Percentiles rank a stretch among this genome's conserved stretches.
Conservation (phyloP, 2,797 vertebrate genomes). For the Pipistrellus kuhlii region DNA sequence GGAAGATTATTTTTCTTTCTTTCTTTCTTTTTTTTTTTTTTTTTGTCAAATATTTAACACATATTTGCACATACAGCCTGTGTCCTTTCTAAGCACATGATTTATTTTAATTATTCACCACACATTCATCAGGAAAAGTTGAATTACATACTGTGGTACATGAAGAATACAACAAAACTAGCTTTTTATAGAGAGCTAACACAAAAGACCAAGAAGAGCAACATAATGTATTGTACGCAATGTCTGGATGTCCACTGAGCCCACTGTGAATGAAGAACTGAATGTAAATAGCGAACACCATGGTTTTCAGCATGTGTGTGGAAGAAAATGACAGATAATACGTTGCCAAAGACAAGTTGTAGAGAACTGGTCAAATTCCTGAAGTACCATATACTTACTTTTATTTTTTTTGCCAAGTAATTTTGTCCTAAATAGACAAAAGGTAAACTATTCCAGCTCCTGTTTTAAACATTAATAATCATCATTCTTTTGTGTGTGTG, state of each 20-base stretch:
- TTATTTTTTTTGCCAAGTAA: slow-evolving; percentile 11
- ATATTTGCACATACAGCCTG: slow-evolving; percentile 84
- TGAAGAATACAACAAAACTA: slow-evolving; percentile 73
- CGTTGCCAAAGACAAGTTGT: slow-evolving; percentile 66
- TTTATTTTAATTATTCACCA: slow-evolving; percentile 79
- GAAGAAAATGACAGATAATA: slow-evolving; percentile 70
- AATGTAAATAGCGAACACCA: slow-evolving; percentile 35
- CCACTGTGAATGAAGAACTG: slow-evolving; percentile 44
- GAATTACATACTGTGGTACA: slow-evolving; percentile 77
- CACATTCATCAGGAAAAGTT: slow-evolving; percentile 86
- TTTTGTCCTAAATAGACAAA: slow-evolving; percentile 19
- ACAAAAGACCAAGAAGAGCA: slow-evolving; percentile 81
- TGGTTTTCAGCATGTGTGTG: slow-evolving; percentile 47
- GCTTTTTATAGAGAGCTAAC: slow-evolving; percentile 80
- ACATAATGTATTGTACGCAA: slow-evolving; percentile 77
- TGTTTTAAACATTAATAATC: slow-evolving; percentile 3
- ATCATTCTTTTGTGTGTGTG: neutral
- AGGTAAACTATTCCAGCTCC: neutral
- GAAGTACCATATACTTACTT: slow-evolving; percentile 21
- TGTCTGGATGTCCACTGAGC: slow-evolving; percentile 56
- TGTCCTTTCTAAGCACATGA: slow-evolving; percentile 80
- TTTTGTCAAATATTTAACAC: slow-evolving; percentile 83
- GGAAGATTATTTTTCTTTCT: slow-evolving; percentile 82
- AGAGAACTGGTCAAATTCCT: slow-evolving; percentile 54
- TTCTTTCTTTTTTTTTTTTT: slow-evolving; percentile 74